Base-by-base conservation (phyloP, 64 coral and sea anemone genomes). In the Montipora capricornis region DNA sequence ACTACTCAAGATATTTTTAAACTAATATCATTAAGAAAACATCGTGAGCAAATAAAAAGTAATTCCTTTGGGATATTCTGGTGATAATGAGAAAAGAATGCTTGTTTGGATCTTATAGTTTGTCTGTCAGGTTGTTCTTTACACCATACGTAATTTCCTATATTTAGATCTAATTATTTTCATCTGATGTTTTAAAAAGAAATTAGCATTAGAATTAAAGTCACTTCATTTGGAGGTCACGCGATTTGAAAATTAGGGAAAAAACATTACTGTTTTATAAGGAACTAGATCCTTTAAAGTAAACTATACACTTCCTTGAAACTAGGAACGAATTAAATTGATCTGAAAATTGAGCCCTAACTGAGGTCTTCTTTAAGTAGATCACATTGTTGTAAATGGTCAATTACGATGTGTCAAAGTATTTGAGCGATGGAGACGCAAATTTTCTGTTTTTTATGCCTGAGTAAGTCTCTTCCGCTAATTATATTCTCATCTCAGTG, bases 141-240 rank as follows among this genome's bases (percentile, higher is more conserved):
- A 50, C 15, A 10, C 22, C 3, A 8, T 5, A 71, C 82, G 82
- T 86, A 49, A 71, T 26, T 9, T 86, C 9, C 82, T 71, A 86
- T 20, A 51, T 86, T 86, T 86, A 86, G 66, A 51, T 13, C 0
- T 0, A 5, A 48, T 16, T 2, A 6, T 2, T 52, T 49, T 50
- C 5, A 19, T 50, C 47, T 6, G 19, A 20, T 20, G 20, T 14
- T 4, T 19, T 0, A 16, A 7, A 62, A 1, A 22, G 5, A 17
- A 86, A 86, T 86, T 51, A 20, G 12, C 64, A 70, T 85, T 44
- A 46, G 6, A 71, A 86, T 22, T 13, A 66, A 46, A 44, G 52
- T 82, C 53, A 26, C 47, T 20, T 6, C 14, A 78, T 1, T 47
- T 78, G 11, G 15, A 4, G 47, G 44, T 78, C 45, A 49, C 46